These are phyloP conservation scores for Gavialis gangeticus DNA, from an alignment of 2,113 vertebrate genomes.

Conservation along the genomic window DNA sequence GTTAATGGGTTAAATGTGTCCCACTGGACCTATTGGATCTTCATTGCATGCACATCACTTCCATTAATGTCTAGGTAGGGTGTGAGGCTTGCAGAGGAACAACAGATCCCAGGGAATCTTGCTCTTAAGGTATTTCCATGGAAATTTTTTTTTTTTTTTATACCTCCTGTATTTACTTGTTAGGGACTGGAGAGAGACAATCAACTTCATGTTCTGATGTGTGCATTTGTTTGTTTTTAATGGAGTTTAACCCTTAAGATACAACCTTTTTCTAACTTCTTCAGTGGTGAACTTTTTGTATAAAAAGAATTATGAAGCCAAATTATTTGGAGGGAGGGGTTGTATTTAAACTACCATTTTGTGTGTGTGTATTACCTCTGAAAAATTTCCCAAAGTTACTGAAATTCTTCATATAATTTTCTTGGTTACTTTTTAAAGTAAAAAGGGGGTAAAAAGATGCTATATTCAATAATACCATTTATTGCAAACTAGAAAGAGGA, in stretches of 20 bases:
- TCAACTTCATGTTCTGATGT: not conserved
- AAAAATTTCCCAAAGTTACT: constrained; percentile 60
- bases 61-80: not conserved
- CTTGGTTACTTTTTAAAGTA: constrained; percentile 17
- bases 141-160: not conserved
- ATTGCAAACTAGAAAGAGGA: not conserved
- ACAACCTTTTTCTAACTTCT: not conserved
- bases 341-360: not conserved
- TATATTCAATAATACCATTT: not conserved
- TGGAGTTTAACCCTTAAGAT: not conserved
- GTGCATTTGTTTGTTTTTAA: not conserved
- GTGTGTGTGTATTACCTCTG: constrained; percentile 37
- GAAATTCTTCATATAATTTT: not conserved
- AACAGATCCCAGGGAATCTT: not conserved
- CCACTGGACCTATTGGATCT: fast-evolving
- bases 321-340: not conserved
- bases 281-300: not conserved
- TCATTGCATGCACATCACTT: not conserved
- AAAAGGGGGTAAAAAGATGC: constrained; percentile 2
- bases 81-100: not conserved
- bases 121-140: not conserved
- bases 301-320: not conserved
- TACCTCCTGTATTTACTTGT: not conserved
- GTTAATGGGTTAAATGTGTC: not conserved
- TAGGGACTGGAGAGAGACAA: not conserved